phyloP scores from a whole-genome alignment of 2,888 invertebrate genomes.

The Drosophila ochracea region DNA sequence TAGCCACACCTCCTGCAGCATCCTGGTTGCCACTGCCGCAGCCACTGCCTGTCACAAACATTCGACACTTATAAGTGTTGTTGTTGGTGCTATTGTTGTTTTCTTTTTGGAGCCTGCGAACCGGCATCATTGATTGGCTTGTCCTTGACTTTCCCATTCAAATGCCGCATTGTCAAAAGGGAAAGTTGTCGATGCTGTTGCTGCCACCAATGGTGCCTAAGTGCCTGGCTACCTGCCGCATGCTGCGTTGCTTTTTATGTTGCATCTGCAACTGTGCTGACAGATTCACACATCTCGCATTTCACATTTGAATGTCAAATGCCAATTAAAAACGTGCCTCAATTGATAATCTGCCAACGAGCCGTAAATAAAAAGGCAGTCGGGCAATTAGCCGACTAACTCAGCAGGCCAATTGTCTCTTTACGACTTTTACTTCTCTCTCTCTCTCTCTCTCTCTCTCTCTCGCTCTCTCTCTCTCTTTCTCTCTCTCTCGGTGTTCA shows the following conservation, averaged over 20 bases:
- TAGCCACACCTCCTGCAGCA: slow-evolving; percentile 58
- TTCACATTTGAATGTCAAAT: slow-evolving; percentile 3
- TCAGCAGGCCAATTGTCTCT: slow-evolving; percentile 10
- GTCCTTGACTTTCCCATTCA: slow-evolving; percentile 38
- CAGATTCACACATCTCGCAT: slow-evolving; percentile 32
- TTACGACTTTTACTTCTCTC: not conserved
- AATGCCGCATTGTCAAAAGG: slow-evolving; percentile 26
- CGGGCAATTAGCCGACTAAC: slow-evolving; percentile 26
- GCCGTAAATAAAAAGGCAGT: slow-evolving; percentile 1
- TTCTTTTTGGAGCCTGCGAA: not conserved
- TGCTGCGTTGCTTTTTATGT: slow-evolving; percentile 23
- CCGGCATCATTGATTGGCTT: slow-evolving; percentile 15
- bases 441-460: not conserved
- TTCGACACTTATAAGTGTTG: slow-evolving; percentile 48
- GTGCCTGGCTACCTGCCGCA: slow-evolving; percentile 23
- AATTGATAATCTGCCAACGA: slow-evolving; percentile 53
- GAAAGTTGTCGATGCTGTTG: slow-evolving; percentile 10
- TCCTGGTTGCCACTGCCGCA: not conserved
- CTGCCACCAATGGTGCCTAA: slow-evolving; percentile 10
- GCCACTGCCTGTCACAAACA: slow-evolving; percentile 61
- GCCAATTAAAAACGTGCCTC: slow-evolving; percentile 39
- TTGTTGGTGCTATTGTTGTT: not conserved
- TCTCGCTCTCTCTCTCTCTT: not conserved
- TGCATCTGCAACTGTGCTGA: slow-evolving; percentile 1
- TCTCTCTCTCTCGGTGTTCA: slow-evolving; percentile 5